Evolutionary conservation across 2,113 vertebrate genomes (phyloP), one percentile per base, ranked within the genome.

Genomic region (Mirza zaza): DNA sequence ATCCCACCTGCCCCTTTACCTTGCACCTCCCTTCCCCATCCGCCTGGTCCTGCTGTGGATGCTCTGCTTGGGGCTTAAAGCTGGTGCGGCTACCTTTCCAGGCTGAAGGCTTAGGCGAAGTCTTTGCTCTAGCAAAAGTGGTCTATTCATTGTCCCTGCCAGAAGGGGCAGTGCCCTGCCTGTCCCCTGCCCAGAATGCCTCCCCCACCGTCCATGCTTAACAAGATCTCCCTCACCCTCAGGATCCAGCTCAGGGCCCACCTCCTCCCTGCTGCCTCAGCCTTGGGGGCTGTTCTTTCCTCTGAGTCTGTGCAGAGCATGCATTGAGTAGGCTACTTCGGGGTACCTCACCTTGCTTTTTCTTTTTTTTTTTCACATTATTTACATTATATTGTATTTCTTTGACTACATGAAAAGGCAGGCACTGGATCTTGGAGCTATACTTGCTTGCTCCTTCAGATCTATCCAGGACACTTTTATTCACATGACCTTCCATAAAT

Each of bases 131-230:
- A 8, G 13, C 27, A 59, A 27, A 2, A 5, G 27, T 1, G 8
- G 29, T 36, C 50, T 48, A 12, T 1, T 7, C 17, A 0, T 12
- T 48, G 21, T 39, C 45, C 23, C 14, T 25, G 8, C 27, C 61
- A 9, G 29, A 23, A 63, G 10, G 20, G 2, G 1, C 25, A 5
- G 8, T 5, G 25, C 7, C 6, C 6, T 2, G 36, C 39, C 42
- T 27, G n/a, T 36, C 21, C 11, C 63, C 50, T 14, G 7, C 65
- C 70, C 34, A 21, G 27, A 48, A 27, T 3, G 7, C n/a, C 87
- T 39, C 67, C 20, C 20, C 32, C 0, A 0, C 13, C 13, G 18
- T 36, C 1, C 2, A 2, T 12, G 25, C 21, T 65, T 65, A 7
- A 45, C 29, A 68, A 71, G 25, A 18, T 5, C 12, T 70, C 55